Percentiles rank a stretch among this genome's conserved stretches.
Conservation (phyloP, 2,797 vertebrate genomes). For the Lacerta viridis region DNA sequence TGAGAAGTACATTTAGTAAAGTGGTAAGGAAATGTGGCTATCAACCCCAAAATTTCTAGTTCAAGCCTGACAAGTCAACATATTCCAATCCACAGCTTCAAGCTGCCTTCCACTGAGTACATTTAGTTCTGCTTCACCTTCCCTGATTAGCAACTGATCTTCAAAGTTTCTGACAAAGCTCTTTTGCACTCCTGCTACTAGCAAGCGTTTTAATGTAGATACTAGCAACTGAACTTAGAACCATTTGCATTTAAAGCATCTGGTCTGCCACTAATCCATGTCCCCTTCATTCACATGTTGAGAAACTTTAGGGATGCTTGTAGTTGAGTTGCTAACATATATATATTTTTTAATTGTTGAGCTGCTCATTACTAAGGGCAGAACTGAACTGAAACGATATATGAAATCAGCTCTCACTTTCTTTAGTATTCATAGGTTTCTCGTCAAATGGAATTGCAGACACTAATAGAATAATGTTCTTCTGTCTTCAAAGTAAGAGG, state of each 20-base stretch:
- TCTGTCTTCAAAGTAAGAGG: constrained; percentile 19
- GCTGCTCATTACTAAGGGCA: constrained; percentile 36
- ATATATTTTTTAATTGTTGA: not conserved
- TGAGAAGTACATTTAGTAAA: no score
- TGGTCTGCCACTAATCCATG: not conserved
- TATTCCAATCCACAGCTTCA: no score
- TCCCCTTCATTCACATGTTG: not conserved
- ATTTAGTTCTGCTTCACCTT: not conserved
- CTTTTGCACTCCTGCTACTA: not conserved
- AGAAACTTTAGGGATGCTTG: not conserved
- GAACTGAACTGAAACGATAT: constrained; percentile 27
- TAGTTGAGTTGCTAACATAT: not conserved
- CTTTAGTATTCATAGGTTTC: constrained; percentile 36
- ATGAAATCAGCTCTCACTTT: constrained; percentile 29
- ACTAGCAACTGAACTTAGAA: not conserved
- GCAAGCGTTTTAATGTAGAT: not conserved
- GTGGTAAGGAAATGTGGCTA: no score
- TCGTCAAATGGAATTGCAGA: constrained; percentile 29
- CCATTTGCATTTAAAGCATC: no score
- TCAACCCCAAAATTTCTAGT: no score
- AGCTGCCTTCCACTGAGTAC: not conserved
- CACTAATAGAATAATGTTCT: constrained; percentile 30
- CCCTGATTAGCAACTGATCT: not conserved
- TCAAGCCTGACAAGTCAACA: no score
- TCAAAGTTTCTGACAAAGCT: not conserved